A percentile compares a stretch with the other conserved stretches of the same genome.
These are phyloP conservation scores for Jaculus jaculus DNA, from an alignment of 2,113 vertebrate species.

Conservation along the genomic window DNA sequence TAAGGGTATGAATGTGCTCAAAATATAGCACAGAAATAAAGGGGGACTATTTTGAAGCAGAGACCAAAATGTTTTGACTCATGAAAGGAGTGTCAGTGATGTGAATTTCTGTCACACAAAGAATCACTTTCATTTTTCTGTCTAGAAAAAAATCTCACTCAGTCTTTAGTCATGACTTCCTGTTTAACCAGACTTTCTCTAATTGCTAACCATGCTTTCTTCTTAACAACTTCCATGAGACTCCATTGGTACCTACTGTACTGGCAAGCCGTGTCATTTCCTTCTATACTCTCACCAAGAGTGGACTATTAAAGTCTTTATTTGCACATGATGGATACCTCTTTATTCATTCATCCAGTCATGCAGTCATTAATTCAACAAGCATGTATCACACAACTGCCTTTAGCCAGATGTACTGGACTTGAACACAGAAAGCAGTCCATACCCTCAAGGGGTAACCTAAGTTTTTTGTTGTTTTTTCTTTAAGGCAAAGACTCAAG, in stretches of 20 bases:
- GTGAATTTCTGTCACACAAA: constrained; percentile 13
- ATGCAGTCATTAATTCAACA: background rate
- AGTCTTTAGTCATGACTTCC: background rate
- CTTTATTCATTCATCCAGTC: background rate
- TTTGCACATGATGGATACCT: background rate
- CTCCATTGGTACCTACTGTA: background rate
- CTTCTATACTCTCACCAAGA: background rate
- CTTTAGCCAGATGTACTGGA: background rate
- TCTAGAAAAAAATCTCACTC: background rate
- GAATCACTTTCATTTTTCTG: background rate
- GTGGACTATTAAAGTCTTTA: background rate
- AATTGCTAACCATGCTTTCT: background rate
- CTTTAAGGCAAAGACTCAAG: background rate
- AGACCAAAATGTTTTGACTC: constrained; percentile 66
- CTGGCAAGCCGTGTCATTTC: background rate
- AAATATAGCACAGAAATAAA: constrained; percentile 50
- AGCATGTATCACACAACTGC: background rate
- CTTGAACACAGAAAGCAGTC: background rate
- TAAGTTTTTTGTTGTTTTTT: background rate
- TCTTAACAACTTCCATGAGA: background rate
- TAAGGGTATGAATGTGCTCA: constrained; percentile 50
- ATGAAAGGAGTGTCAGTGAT: background rate
- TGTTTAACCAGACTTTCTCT: background rate
- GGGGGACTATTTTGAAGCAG: constrained; percentile 44
- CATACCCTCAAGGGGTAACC: background rate